phyloP scores from a whole-genome alignment of 2,888 invertebrate genomes.

The Galeruca laticollis region DNA sequence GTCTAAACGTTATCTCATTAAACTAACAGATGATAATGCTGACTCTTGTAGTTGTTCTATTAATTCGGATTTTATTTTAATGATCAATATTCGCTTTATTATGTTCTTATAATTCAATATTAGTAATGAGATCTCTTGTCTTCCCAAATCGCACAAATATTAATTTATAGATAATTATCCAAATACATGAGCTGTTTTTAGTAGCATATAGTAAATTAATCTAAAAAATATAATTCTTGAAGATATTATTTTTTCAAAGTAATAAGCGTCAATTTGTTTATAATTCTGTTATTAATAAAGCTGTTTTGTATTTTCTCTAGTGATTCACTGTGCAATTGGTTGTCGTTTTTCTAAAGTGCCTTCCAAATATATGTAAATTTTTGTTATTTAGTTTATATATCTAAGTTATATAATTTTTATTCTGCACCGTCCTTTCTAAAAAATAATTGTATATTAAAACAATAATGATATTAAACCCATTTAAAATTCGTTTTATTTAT shows the following conservation, averaged over 20 bases:
- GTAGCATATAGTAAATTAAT: neutral
- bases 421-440: constrained; percentile 54
- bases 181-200: neutral
- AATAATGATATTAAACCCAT: constrained; percentile 54
- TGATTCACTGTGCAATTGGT: constrained; percentile 35
- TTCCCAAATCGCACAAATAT: constrained; percentile 3
- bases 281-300: neutral
- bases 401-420: constrained; percentile 50
- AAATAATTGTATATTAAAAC: constrained; percentile 50
- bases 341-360: constrained; percentile 51
- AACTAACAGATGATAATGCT: no score
- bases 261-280: neutral
- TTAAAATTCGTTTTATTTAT: constrained; percentile 34
- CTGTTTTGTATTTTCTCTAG: constrained; percentile 25
- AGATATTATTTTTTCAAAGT: no score
- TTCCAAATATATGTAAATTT: constrained; percentile 52
- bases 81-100: no score
- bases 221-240: neutral
- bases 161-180: neutral
- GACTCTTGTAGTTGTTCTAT: no score
- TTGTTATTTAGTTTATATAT: constrained; percentile 48
- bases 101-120: no score
- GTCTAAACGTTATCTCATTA: no score
- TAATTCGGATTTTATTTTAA: no score
- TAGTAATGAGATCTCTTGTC: neutral